Evolutionary conservation across 2,113 vertebrate species (phyloP), one percentile per base, ranked within the genome.

Genomic region (Tetrax tetrax): DNA sequence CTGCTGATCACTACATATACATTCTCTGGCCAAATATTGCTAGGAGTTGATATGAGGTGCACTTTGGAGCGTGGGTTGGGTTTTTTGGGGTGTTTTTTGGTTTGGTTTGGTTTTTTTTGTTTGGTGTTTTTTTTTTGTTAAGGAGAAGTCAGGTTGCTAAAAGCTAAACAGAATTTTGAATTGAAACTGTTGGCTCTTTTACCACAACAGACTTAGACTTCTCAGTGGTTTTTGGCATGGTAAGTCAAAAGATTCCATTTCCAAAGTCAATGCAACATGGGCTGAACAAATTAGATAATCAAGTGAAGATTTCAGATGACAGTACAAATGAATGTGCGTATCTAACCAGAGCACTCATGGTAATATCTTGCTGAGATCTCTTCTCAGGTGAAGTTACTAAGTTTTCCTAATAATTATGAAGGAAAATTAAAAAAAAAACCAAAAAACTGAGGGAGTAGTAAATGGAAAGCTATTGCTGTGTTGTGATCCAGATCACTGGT

Each of bases 311-410:
- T 82, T 84, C 33, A n/a, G 11, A 14, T 41, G 43, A 16, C 12
- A 16, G 9, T 65, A 47, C 19, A 50, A 83, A 54, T n/a, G 56
- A 84, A 48, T 24, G 41, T 4, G 17, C 0, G 0, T 12, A 10
- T 56, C 16, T 65, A 37, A 3, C 14, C 0, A 1, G 22, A 47
- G 5, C 3, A 5, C 12, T 70, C 6, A 35, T 60, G 19, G 28
- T 61, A 12, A 12, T 61, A 12, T 9, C 50, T 84, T 79, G 59
- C 33, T 7, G 7, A 60, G 57, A 29, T 78, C 29, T 8, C 5
- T 63, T 68, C 43, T 83, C 61, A 19, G 11, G 16, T 78, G 47
- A 89, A 65, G 35, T 56, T 91, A 33, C 7, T 59, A 35, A 76
- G 14, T 70, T 68, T 88, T 90, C 35, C 20, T 85, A 33, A 29